Conservation (phyloP, 2,113 vertebrate species). For the Larimichthys crocea region DNA sequence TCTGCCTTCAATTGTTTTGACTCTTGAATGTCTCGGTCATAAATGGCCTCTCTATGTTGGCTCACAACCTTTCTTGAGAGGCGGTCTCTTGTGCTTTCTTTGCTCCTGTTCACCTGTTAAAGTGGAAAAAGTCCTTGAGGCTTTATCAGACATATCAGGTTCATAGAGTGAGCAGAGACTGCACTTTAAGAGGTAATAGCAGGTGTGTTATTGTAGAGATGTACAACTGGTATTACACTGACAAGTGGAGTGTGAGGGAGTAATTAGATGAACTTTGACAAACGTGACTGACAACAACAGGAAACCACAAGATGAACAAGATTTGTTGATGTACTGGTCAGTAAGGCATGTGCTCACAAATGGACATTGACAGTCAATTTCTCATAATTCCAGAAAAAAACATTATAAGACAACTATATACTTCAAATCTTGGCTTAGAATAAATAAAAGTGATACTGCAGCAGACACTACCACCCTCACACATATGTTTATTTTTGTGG, state of each 20-base stretch:
- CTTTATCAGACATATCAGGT: slow-evolving; percentile 26
- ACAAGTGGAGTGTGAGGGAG: not conserved
- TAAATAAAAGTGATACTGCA: not conserved
- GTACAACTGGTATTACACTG: not conserved
- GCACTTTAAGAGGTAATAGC: not conserved
- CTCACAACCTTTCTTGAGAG: slow-evolving; percentile 26
- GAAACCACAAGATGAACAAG: not conserved
- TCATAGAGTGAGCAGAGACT: slow-evolving; percentile 1
- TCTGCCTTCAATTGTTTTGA: slow-evolving; percentile 16
- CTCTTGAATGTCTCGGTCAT: slow-evolving; percentile 15
- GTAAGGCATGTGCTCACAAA: not conserved
- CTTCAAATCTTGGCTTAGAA: not conserved
- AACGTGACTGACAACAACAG: not conserved
- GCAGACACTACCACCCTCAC: not conserved
- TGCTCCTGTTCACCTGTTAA: slow-evolving; percentile 41
- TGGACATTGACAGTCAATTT: not conserved
- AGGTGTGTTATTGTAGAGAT: not conserved
- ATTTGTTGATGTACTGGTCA: not conserved
- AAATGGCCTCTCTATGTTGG: slow-evolving; percentile 21
- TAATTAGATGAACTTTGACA: not conserved
- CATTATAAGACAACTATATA: not conserved
- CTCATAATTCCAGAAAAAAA: not conserved
- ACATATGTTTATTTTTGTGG: slow-evolving; percentile 1
- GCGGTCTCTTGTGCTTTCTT: slow-evolving; percentile 25
- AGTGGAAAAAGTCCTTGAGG: slow-evolving; percentile 21